These are phyloP conservation scores for Osedax frankpressi DNA, from an alignment of 2,888 invertebrate species.

Conservation along the genomic window DNA sequence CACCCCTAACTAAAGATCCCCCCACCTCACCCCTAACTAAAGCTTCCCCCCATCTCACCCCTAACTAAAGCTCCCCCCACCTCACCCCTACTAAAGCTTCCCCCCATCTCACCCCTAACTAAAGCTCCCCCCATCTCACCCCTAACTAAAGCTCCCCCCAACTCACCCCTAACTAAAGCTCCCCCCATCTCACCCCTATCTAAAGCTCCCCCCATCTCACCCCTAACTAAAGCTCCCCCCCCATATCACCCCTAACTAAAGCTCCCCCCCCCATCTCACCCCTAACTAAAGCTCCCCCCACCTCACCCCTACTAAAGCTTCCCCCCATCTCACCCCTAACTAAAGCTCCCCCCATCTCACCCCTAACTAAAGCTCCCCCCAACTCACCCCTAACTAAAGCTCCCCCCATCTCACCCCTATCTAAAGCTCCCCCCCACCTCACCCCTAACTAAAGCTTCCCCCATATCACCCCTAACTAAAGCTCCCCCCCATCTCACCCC, in stretches of 20 bases:
- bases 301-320: neutral
- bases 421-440: neutral
- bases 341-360: slow-evolving; percentile 9
- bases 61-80: slow-evolving; percentile 30
- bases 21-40: neutral
- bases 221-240: slow-evolving; percentile 32
- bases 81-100: neutral
- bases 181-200: neutral
- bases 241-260: neutral
- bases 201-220: neutral
- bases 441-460: neutral
- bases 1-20: slow-evolving; percentile 30
- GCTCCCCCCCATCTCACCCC: too few relatives aligned
- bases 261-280: neutral
- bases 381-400: neutral
- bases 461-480: neutral
- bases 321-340: neutral
- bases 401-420: too few relatives aligned
- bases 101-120: neutral
- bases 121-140: slow-evolving; percentile 30
- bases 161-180: slow-evolving; percentile 29
- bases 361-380: too few relatives aligned
- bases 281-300: neutral
- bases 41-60: neutral
- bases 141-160: neutral